Percentiles rank a stretch among this genome's conserved stretches.
These are phyloP conservation scores for Artemia sinica DNA, from an alignment of 2,888 invertebrate genomes.

Conservation along the genomic window DNA sequence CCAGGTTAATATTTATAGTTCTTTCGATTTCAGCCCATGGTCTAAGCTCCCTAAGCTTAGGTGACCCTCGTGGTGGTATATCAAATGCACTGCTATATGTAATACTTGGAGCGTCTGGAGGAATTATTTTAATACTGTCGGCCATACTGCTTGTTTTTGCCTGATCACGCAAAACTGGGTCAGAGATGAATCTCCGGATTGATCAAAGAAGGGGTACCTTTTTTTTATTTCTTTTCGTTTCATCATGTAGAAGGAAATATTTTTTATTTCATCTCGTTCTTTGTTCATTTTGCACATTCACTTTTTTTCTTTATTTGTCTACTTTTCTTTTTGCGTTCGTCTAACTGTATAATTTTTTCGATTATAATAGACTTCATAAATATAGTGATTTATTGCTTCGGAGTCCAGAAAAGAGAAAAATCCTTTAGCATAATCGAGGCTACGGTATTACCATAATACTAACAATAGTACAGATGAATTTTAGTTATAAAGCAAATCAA, in stretches of 20 bases:
- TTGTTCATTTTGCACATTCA: too few relatives aligned
- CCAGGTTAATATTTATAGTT: too few relatives aligned
- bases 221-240: neutral
- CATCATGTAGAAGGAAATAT: neutral
- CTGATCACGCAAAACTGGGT: conserved; percentile 39
- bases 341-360: too few relatives aligned
- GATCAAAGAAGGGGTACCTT: conserved; percentile 44
- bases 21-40: neutral
- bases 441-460: too few relatives aligned
- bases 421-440: too few relatives aligned
- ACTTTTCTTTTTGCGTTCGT: too few relatives aligned
- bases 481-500: too few relatives aligned
- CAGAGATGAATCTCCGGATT: conserved; percentile 41
- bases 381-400: too few relatives aligned
- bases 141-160: conserved; percentile 37
- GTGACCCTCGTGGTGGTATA: conserved; percentile 31
- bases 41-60: neutral
- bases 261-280: neutral
- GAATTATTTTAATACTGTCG: conserved; percentile 37
- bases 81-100: conserved; percentile 44
- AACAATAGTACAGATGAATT: too few relatives aligned
- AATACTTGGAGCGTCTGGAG: conserved; percentile 40
- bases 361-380: too few relatives aligned
- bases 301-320: too few relatives aligned
- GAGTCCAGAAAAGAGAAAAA: too few relatives aligned